Conservation (phyloP, 2,797 vertebrate species). For the Echiichthys vipera region DNA sequence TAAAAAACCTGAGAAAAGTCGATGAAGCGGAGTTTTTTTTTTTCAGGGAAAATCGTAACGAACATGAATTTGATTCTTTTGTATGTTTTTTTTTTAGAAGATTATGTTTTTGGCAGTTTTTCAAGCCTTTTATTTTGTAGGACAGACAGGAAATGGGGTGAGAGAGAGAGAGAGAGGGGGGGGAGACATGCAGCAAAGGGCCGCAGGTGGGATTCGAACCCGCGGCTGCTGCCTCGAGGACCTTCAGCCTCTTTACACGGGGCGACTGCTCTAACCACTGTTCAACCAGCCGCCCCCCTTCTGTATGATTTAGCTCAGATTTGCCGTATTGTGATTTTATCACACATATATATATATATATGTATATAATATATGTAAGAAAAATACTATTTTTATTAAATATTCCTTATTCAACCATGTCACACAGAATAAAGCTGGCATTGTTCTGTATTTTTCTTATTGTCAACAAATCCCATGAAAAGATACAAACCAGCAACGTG, state of each 20-base stretch:
- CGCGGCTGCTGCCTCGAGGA: too few relatives aligned
- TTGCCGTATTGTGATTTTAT: constrained; percentile 24
- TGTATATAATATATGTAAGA: constrained; percentile 36
- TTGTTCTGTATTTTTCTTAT: constrained; percentile 7
- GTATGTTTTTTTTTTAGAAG: too few relatives aligned
- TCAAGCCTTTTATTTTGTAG: too few relatives aligned
- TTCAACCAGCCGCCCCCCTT: too few relatives aligned
- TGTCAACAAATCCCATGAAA: constrained; percentile 57
- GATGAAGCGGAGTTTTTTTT: background rate
- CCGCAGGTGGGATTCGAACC: too few relatives aligned
- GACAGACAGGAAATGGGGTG: too few relatives aligned
- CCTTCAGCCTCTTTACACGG: too few relatives aligned
- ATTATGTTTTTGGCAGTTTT: too few relatives aligned
- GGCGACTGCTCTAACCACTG: too few relatives aligned
- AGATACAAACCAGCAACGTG: background rate
- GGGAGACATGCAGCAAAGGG: too few relatives aligned
- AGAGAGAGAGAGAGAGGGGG: too few relatives aligned
- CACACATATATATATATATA: constrained; percentile 24
- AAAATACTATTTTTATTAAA: constrained; percentile 51
- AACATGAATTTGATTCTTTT: background rate
- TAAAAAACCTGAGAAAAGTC: background rate
- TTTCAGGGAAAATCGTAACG: background rate
- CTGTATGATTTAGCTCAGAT: too few relatives aligned
- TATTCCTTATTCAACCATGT: constrained; percentile 21
- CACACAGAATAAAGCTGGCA: constrained; percentile 19